Evolutionary conservation across 2,797 vertebrate species (phyloP).

Genomic region (Helostoma temminkii): DNA sequence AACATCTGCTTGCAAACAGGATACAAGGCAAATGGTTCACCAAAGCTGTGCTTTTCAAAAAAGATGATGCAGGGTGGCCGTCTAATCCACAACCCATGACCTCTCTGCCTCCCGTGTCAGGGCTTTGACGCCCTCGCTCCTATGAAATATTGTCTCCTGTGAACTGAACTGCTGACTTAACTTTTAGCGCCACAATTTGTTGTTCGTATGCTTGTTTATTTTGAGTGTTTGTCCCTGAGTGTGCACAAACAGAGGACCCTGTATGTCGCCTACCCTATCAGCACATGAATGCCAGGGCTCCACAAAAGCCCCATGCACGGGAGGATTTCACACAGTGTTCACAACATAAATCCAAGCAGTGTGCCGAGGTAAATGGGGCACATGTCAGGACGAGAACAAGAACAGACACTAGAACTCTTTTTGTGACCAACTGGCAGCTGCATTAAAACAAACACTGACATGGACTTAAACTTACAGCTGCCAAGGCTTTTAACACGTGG

Average conservation of each 20-base stretch:
- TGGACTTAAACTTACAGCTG: slow-evolving; percentile 15
- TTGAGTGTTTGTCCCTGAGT: slow-evolving; percentile 38
- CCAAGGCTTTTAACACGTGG: background rate
- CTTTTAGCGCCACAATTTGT: slow-evolving; percentile 25
- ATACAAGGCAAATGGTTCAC: background rate
- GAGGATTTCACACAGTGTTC: slow-evolving; percentile 61
- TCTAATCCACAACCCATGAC: slow-evolving; percentile 39
- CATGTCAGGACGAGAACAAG: slow-evolving; percentile 48
- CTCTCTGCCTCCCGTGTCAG: slow-evolving; percentile 22
- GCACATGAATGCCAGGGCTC: slow-evolving; percentile 61
- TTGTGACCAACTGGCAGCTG: slow-evolving; percentile 53
- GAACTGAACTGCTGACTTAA: slow-evolving; percentile 50
- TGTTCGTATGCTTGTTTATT: slow-evolving; percentile 39
- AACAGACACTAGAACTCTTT: slow-evolving; percentile 59
- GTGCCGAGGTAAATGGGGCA: slow-evolving; percentile 58
- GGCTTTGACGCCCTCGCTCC: slow-evolving; percentile 20
- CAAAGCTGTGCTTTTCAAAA: slow-evolving; percentile 2
- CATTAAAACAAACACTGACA: slow-evolving; percentile 24
- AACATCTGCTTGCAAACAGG: background rate
- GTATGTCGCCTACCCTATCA: slow-evolving; percentile 23
- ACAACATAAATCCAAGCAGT: slow-evolving; percentile 61
- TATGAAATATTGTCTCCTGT: slow-evolving; percentile 26
- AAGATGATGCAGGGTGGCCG: slow-evolving; percentile 18
- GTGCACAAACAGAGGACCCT: slow-evolving; percentile 33
- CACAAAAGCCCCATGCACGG: slow-evolving; percentile 61